Evolutionary conservation across 2,113 vertebrate genomes (phyloP).

Genomic region (Catharus bicknelli): DNA sequence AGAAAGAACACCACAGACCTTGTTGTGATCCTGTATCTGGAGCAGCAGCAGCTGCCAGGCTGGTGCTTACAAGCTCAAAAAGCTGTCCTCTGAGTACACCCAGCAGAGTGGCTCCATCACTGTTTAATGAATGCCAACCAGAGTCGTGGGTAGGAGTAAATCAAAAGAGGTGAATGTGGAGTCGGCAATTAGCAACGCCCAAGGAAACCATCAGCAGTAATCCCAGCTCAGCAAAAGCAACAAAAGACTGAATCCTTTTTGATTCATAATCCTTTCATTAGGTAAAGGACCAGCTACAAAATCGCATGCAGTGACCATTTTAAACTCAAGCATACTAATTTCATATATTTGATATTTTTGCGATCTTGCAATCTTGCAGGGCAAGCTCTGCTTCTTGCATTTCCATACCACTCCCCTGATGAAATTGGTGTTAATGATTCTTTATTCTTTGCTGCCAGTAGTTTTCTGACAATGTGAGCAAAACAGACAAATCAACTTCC

Average conservation of each 20-base stretch:
- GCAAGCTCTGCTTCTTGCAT: accelerated
- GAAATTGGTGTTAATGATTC: not conserved
- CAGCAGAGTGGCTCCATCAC: not conserved
- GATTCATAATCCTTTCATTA: not conserved
- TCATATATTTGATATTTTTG: not conserved
- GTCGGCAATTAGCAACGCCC: not conserved
- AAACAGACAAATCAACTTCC: not conserved
- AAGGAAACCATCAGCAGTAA: not conserved
- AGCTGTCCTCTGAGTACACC: not conserved
- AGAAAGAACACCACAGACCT: not conserved
- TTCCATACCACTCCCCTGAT: not conserved
- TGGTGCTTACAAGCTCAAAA: not conserved
- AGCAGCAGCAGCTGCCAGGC: not conserved
- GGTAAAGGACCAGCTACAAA: not conserved
- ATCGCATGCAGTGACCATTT: not conserved
- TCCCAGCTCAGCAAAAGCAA: not conserved
- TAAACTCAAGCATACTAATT: not conserved
- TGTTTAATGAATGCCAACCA: not conserved
- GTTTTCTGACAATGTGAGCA: not conserved
- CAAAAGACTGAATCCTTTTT: not conserved
- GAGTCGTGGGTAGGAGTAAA: not conserved
- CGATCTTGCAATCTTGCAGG: not conserved
- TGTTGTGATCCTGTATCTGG: not conserved
- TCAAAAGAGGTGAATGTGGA: not conserved
- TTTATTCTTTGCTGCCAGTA: not conserved